A percentile compares a stretch with the other conserved stretches of the same genome.
These are phyloP conservation scores for Holcopasites calliopsidis DNA, from an alignment of 1,140 invertebrate genomes.

Conservation along the genomic window DNA sequence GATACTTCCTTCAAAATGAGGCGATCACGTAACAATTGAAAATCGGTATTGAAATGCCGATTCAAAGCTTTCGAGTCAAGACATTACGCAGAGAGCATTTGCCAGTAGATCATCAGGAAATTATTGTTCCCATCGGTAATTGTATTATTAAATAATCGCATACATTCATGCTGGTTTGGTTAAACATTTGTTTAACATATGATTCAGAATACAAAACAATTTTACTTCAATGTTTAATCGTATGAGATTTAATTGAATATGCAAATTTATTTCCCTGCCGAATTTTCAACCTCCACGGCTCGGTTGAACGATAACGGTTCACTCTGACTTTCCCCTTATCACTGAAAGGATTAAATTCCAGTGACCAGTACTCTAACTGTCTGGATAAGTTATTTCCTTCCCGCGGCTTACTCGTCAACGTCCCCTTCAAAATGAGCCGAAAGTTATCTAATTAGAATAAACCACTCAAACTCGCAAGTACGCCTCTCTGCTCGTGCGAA, in stretches of 20 bases:
- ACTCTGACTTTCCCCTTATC: neutral
- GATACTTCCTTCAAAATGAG: neutral
- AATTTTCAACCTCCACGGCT: too few species aligned
- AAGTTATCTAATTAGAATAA: conserved; percentile 1
- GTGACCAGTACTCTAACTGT: neutral
- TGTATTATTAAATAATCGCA: too few species aligned
- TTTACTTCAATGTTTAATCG: too few species aligned
- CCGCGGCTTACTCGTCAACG: neutral
- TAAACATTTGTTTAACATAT: too few species aligned
- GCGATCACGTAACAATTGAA: neutral
- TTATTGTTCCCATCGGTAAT: too few species aligned
- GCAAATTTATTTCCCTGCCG: too few species aligned
- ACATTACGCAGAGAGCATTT: too few species aligned
- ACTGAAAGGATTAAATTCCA: neutral
- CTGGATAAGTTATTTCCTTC: neutral
- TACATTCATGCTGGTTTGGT: too few species aligned
- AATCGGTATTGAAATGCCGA: neutral
- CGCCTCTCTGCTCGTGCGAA: neutral
- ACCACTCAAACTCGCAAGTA: neutral
- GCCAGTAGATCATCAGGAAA: too few species aligned
- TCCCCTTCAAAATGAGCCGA: neutral
- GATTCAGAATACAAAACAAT: too few species aligned
- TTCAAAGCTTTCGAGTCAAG: neutral
- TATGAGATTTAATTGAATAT: too few species aligned
- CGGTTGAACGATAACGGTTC: too few species aligned